Evolutionary conservation across 2,113 vertebrate species (phyloP).

Genomic region (Maccullochella peelii): DNA sequence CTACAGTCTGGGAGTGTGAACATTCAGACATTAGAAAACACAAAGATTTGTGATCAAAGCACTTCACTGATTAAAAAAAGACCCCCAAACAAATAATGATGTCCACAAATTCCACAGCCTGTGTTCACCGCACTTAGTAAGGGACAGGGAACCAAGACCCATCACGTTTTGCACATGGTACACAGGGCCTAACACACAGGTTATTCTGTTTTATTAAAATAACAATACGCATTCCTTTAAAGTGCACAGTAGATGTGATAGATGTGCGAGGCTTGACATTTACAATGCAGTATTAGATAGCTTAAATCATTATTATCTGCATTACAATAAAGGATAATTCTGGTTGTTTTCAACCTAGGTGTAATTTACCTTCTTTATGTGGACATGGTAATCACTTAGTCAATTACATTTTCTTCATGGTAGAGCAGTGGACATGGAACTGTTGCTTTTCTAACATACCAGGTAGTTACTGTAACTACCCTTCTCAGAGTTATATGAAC

Average conservation of each 20-base stretch:
- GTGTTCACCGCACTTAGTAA: neutral
- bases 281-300: neutral
- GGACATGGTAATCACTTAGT: neutral
- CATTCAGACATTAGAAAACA: neutral
- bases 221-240: neutral
- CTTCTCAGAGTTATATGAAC: neutral
- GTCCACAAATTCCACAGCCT: neutral
- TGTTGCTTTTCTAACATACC: neutral
- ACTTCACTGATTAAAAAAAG: neutral
- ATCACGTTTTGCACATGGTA: neutral
- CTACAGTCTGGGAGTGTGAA: too few relatives aligned
- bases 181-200: neutral
- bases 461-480: neutral
- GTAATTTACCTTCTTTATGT: neutral
- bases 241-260: neutral
- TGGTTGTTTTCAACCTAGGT: neutral
- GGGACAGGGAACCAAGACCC: neutral
- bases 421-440: neutral
- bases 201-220: conserved; percentile 14
- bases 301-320: neutral
- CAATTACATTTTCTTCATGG: neutral
- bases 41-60: neutral
- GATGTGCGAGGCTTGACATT: neutral
- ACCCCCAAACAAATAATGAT: neutral
- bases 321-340: neutral